These are phyloP conservation scores for Plusia festucae DNA, from an alignment of 2,888 invertebrate genomes.

Conservation along the genomic window DNA sequence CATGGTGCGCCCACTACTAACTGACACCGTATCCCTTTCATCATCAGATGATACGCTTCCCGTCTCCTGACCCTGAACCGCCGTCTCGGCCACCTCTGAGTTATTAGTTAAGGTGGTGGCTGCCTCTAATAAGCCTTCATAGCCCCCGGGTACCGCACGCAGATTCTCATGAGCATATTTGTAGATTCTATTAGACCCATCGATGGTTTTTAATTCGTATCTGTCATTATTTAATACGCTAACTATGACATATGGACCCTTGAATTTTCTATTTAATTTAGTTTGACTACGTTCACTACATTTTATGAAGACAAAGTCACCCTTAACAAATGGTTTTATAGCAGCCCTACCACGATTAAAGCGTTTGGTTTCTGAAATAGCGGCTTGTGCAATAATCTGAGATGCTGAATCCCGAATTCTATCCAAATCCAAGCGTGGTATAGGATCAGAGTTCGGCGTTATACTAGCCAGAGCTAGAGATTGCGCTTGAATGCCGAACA, in stretches of 20 bases:
- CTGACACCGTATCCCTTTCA: too few species aligned
- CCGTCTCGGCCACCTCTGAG: constrained; percentile 42
- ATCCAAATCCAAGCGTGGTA: constrained; percentile 25
- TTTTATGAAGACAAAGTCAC: constrained; percentile 50
- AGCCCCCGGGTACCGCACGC: constrained; percentile 29
- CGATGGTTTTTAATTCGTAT: constrained; percentile 35
- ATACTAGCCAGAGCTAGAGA: neutral
- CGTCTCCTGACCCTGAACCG: constrained; percentile 4
- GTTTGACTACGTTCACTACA: constrained; percentile 47
- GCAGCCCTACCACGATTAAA: constrained; percentile 37
- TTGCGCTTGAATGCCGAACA: neutral
- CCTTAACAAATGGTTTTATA: constrained; percentile 28
- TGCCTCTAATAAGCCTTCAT: constrained; percentile 37
- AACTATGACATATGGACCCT: constrained; percentile 33
- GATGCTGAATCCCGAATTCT: constrained; percentile 17
- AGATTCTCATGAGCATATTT: constrained; percentile 49
- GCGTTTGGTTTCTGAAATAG: constrained; percentile 15
- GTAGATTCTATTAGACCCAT: constrained; percentile 30
- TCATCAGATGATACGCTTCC: too few species aligned
- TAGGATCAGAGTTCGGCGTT: too few species aligned
- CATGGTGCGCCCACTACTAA: too few species aligned
- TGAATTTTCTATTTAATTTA: constrained; percentile 45
- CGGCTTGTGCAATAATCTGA: constrained; percentile 24
- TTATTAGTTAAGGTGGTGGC: constrained; percentile 15
- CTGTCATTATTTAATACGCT: constrained; percentile 38